phyloP scores from a whole-genome alignment of 2,113 vertebrate species.

The Oreocharis arfaki region DNA sequence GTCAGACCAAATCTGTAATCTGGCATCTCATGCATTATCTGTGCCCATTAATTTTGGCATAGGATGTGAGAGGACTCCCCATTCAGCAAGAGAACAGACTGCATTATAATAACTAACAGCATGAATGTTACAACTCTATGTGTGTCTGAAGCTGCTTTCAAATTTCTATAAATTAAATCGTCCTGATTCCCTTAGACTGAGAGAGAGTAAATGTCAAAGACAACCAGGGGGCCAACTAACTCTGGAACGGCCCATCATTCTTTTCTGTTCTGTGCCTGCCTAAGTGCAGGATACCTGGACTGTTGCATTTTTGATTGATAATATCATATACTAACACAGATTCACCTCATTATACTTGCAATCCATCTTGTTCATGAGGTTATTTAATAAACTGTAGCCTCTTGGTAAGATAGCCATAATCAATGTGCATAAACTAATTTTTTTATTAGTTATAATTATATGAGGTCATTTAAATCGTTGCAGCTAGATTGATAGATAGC shows the following conservation, averaged over 20 bases:
- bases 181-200: not conserved
- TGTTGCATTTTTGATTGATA: constrained; percentile 15
- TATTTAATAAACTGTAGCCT: constrained; percentile 31
- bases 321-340: constrained; percentile 2
- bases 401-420: constrained; percentile 24
- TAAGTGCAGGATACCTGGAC: not conserved
- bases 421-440: constrained; percentile 37
- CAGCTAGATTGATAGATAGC: constrained; percentile 19
- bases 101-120: not conserved
- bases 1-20: not conserved
- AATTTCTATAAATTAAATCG: not conserved
- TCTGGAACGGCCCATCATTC: not conserved
- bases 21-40: not conserved
- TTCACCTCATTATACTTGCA: constrained; percentile 14
- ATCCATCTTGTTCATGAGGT: not conserved
- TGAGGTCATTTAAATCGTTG: constrained; percentile 6
- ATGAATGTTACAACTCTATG: not conserved
- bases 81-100: not conserved
- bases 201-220: not conserved
- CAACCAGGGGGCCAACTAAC: not conserved
- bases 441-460: constrained; percentile 59
- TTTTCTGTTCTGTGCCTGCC: not conserved
- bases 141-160: not conserved
- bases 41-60: not conserved
- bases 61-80: not conserved